Evolutionary conservation across 2,797 vertebrate species (phyloP), one percentile per base, ranked within the genome.

Genomic region (Cirrhinus molitorella): DNA sequence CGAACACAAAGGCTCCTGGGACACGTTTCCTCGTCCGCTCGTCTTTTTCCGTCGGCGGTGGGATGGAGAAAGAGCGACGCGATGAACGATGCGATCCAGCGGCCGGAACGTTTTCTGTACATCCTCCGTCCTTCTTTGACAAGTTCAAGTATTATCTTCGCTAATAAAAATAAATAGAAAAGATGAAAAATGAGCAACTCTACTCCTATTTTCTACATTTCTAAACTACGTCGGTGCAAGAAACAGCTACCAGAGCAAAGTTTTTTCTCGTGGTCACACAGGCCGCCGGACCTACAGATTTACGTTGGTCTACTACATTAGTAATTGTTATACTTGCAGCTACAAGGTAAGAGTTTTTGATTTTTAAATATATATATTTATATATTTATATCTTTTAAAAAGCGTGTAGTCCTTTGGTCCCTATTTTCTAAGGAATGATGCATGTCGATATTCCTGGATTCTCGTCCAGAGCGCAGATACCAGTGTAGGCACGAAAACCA

Each of bases 361-460:
- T 71, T 94, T 95, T 92, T 94, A 79, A 80, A 82, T 82, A 86
- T 88, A 85, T 94, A 94, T 94, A 94, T 95, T 91, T 95, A 94
- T 94, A 95, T 95, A 94, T 95, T 93, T 94, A 93, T 95, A 94
- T 95, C 93, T 96, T 97, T 94, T 96, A 98, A 97, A 99, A 98
- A 96, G 96, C 95, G 93, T 96, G 94, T 97, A 97, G 97, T 99
- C 97, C 97, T 98, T 99, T 99, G 97, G 97, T 99, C 97, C 97
- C 97, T 98, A 98, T 97, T 97, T 96, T 95, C 97, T 98, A 99
- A 98, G 97, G 97, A 98, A 98, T 98, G 97, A 98, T 98, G 97
- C 96, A 96, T 96, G 97, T 97, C 95, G 94, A 95, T 96, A 95
- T 95, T 97, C 96, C 96, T 94, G 95, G 94, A 96, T 96, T 96